These are phyloP conservation scores for Periophthalmus magnuspinnatus DNA, from an alignment of 2,797 vertebrate species.

Conservation along the genomic window DNA sequence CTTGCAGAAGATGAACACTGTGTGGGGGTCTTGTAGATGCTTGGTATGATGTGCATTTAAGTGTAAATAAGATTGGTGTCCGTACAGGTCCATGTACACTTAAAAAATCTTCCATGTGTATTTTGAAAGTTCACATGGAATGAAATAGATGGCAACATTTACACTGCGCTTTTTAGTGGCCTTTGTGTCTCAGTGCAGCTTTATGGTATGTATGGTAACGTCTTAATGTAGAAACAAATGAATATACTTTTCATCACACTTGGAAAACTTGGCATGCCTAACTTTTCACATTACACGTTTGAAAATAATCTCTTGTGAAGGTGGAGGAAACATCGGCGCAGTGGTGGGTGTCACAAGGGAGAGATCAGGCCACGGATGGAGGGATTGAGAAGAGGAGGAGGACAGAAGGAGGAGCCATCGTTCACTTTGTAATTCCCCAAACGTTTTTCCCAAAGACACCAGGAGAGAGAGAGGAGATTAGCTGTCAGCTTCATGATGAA, in stretches of 20 bases:
- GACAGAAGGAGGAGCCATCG: conserved; percentile 40
- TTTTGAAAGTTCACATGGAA: too few species aligned
- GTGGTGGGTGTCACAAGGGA: conserved; percentile 44
- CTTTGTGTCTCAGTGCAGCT: too few species aligned
- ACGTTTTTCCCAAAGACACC: conserved; percentile 36
- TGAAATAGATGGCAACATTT: too few species aligned
- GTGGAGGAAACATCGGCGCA: conserved; percentile 30
- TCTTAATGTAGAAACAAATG: not conserved
- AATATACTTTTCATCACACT: not conserved
- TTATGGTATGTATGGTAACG: not conserved
- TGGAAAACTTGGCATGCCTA: not conserved
- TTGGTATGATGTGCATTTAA: too few species aligned
- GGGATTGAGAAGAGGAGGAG: conserved; percentile 6
- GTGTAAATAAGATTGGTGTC: too few species aligned
- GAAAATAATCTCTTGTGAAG: not conserved
- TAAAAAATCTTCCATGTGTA: too few species aligned
- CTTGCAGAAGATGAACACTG: too few species aligned
- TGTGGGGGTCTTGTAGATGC: too few species aligned
- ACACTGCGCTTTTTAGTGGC: too few species aligned
- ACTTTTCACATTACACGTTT: not conserved
- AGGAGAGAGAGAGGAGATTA: conserved; percentile 52
- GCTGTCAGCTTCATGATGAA: conserved; percentile 81
- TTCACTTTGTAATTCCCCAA: conserved; percentile 54
- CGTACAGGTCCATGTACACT: too few species aligned
- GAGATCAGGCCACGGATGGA: conserved; percentile 38